Base-by-base conservation (phyloP, 2,797 vertebrate genomes). In the Lophius americanus region DNA sequence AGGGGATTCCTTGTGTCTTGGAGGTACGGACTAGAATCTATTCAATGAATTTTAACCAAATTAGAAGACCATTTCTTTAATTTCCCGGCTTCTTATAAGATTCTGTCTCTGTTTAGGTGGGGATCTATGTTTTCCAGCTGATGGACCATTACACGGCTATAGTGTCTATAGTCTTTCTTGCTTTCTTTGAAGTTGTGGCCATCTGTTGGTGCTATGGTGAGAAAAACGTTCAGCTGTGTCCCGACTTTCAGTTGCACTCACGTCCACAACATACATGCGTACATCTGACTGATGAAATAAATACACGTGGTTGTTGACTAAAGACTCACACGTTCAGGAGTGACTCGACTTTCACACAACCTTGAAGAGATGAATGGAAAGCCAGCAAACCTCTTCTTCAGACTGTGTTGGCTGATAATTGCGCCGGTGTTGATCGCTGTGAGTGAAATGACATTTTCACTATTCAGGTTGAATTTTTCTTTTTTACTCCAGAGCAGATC, bases 131-230 rank as follows among this genome's bases (percentile, higher is more conserved):
- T 32, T 95, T 95, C 82, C 94, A 95, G 86, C 86, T 95, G 74
- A 90, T 95, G 91, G 94, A 95, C 69, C 93, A 95, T 68, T 94
- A 95, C 86, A 94, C 94, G 1, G 93, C 94, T 36, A 91, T 94
- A 9, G 92, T 94, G 51, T 94, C 94, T 70, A 90, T 94, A 49
- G 87, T 94, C 74, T 94, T 94, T 67, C 88, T 94, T 10, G 92
- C 93, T 2, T 94, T 94, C 81, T 95, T 94, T 78, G 94, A 95
- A 78, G 87, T 95, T 6, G 36, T 92, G 37, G 92, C 91, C 51
- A 70, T 88, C 73, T 94, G 94, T 65, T 94, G 92, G 91, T 2
- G 80, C 57, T 95, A 93, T 39, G 94, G 94, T 94, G 75, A 79
- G 90, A 63, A 32, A 39, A 1, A 42, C 9, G 9, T 38, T 65